A percentile compares a stretch with the other conserved stretches of the same genome.
Evolutionary conservation across 2,888 invertebrate species (phyloP).

Genomic region (Mechanitis messenoides): DNA sequence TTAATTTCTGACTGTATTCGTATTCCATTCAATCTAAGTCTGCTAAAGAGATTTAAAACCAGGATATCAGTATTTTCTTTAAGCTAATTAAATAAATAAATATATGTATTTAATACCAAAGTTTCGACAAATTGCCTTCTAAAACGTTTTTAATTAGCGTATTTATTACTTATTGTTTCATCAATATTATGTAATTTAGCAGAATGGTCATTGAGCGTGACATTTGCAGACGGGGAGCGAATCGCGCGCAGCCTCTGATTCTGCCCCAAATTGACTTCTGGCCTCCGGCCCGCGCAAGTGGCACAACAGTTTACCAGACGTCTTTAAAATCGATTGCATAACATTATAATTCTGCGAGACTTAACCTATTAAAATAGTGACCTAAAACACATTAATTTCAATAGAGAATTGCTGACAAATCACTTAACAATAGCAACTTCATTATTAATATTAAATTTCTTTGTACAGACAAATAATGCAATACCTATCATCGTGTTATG

Average conservation of each 20-base stretch:
- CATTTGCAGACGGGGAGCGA: conserved; percentile 52
- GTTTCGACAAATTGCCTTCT: no score
- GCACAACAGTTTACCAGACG: conserved; percentile 46
- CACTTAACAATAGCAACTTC: not conserved
- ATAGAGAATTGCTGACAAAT: not conserved
- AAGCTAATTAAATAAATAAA: no score
- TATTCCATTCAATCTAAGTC: no score
- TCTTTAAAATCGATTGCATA: conserved; percentile 10
- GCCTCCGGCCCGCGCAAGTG: conserved; percentile 54
- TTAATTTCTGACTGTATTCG: no score
- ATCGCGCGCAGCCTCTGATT: conserved; percentile 45
- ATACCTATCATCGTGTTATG: conserved; percentile 53
- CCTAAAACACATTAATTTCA: conserved; percentile 10
- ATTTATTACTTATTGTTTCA: conserved; percentile 24
- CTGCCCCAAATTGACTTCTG: conserved; percentile 61
- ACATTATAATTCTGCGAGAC: conserved; percentile 25
- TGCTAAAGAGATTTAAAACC: no score
- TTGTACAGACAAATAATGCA: conserved; percentile 26
- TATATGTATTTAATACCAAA: no score
- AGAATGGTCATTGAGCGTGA: conserved; percentile 55
- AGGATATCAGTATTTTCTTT: no score
- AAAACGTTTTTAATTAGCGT: conserved; percentile 11
- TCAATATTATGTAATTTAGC: conserved; percentile 45
- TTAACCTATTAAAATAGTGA: conserved; percentile 16
- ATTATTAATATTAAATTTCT: not conserved